Conservation (phyloP, 2,797 vertebrate species). For the Sebastes iracundus region DNA sequence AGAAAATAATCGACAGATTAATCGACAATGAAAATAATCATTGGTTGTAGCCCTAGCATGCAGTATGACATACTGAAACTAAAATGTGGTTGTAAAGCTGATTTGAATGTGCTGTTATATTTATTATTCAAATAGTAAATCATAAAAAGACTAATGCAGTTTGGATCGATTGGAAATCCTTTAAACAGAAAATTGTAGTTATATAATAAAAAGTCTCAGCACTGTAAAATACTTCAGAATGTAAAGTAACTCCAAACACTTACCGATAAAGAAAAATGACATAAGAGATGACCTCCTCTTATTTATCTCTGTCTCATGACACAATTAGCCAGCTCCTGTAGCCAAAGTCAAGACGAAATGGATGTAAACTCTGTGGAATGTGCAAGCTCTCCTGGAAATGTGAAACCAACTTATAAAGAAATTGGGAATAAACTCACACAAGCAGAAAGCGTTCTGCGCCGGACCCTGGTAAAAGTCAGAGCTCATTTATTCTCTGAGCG, state of each 20-base stretch:
- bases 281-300: neutral
- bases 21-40: too few species aligned
- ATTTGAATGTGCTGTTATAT: neutral
- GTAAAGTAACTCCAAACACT: neutral
- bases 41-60: too few species aligned
- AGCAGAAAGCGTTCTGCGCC: neutral
- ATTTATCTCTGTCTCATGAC: conserved; percentile 11
- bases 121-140: neutral
- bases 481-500: neutral
- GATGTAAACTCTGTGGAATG: conserved; percentile 20
- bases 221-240: neutral
- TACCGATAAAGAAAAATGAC: neutral
- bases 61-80: neutral
- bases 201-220: too few species aligned
- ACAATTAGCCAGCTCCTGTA: neutral
- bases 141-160: neutral
- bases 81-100: neutral
- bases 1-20: too few species aligned
- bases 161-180: neutral
- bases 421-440: neutral
- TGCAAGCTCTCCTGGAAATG: conserved; percentile 12
- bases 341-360: conserved; percentile 14
- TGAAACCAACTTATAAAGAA: neutral
- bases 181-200: neutral
- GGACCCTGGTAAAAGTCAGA: neutral